Evolutionary conservation across 23 tunicate species (phyloP).

Genomic region (Trididemnum miniatum): DNA sequence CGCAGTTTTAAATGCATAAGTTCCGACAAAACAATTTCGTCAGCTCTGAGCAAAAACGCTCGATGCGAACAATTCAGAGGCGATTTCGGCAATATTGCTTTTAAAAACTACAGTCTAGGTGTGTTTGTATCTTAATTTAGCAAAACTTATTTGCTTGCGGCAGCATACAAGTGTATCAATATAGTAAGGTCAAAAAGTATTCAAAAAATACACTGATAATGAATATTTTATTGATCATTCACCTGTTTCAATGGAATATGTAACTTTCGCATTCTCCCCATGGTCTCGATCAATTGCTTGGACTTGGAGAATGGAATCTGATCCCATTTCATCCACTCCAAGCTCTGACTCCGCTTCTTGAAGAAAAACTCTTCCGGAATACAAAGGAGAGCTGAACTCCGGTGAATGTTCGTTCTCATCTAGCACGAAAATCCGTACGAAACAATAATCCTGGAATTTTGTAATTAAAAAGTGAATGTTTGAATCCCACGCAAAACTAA

Average conservation of each 20-base stretch:
- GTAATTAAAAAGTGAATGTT: too few relatives aligned
- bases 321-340: conserved; percentile 36
- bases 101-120: too few relatives aligned
- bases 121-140: too few relatives aligned
- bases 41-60: too few relatives aligned
- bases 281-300: conserved; percentile 51
- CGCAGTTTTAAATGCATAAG: too few relatives aligned
- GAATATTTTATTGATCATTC: neutral
- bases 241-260: conserved; percentile 55
- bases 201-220: too few relatives aligned
- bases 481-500: too few relatives aligned
- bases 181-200: too few relatives aligned
- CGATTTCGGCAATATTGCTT: too few relatives aligned
- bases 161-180: too few relatives aligned
- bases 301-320: neutral
- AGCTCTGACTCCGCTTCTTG: conserved; percentile 11
- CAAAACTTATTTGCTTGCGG: neutral
- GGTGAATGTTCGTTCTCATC: conserved; percentile 67
- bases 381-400: conserved; percentile 29
- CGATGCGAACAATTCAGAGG: too few relatives aligned
- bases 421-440: conserved; percentile 29
- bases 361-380: conserved; percentile 7
- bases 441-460: conserved; percentile 53
- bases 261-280: conserved; percentile 46
- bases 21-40: too few relatives aligned